A percentile compares a stretch with the other conserved stretches of the same genome.
Conservation (phyloP, 2,888 invertebrate species). For the Drosophila kanekoi region DNA sequence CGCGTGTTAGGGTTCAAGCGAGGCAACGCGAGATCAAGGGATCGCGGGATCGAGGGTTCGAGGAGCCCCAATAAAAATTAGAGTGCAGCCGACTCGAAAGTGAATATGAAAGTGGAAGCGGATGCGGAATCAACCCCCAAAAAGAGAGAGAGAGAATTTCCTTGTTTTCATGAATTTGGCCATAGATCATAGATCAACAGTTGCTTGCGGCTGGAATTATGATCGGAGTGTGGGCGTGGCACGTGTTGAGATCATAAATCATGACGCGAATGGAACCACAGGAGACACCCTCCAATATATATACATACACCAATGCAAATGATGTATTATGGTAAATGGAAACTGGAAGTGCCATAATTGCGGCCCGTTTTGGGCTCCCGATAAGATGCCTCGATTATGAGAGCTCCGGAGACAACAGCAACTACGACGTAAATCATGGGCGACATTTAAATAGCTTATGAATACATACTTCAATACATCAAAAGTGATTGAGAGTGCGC, state of each 20-base stretch:
- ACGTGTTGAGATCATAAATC: constrained; percentile 70
- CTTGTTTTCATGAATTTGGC: constrained; percentile 32
- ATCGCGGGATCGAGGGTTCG: neutral
- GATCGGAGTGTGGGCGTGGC: constrained; percentile 21
- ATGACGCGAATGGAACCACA: constrained; percentile 36
- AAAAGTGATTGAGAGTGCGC: too few species aligned
- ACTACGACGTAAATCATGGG: constrained; percentile 1
- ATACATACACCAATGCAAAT: constrained; percentile 36
- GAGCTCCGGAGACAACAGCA: neutral
- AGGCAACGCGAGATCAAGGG: neutral
- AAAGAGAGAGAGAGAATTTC: neutral
- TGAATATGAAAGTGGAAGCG: neutral
- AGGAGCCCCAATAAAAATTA: constrained; percentile 68
- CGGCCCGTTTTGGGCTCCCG: constrained; percentile 14
- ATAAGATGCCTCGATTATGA: constrained; percentile 14
- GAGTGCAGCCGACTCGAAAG: constrained; percentile 59
- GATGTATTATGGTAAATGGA: constrained; percentile 49
- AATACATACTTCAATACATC: too few species aligned
- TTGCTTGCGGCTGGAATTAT: constrained; percentile 13
- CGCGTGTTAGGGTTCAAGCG: constrained; percentile 41
- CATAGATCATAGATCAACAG: constrained; percentile 58
- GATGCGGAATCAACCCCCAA: constrained; percentile 53
- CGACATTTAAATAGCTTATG: too few species aligned
- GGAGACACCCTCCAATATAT: constrained; percentile 2
- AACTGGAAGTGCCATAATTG: constrained; percentile 44